These are phyloP conservation scores for Colistium nudipinnis DNA, from an alignment of 2,113 vertebrate species.

Conservation along the genomic window DNA sequence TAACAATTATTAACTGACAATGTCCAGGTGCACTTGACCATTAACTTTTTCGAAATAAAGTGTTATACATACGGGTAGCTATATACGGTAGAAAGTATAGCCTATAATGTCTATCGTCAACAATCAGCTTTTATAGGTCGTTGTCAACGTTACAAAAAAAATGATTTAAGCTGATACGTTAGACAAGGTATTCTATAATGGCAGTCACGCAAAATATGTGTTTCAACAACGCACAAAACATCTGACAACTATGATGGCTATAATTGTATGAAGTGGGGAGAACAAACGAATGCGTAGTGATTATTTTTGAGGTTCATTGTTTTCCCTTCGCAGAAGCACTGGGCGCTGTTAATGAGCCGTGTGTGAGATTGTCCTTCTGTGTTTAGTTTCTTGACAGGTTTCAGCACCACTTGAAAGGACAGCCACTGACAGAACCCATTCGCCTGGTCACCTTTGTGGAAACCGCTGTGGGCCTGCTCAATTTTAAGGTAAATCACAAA, in stretches of 20 bases:
- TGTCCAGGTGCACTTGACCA: too few species aligned
- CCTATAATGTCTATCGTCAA: too few species aligned
- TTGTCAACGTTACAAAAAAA: too few species aligned
- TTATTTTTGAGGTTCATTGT: constrained; percentile 45
- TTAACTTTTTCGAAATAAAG: too few species aligned
- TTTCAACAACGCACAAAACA: not conserved
- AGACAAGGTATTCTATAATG: too few species aligned
- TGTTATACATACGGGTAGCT: too few species aligned
- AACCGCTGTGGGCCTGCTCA: constrained; percentile 95
- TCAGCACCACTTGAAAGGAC: constrained; percentile 88
- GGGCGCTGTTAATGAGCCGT: constrained; percentile 63
- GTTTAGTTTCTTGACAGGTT: constrained; percentile 98
- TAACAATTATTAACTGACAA: too few species aligned
- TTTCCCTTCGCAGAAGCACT: constrained; percentile 41
- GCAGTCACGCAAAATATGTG: not conserved
- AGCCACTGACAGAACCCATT: constrained; percentile 89
- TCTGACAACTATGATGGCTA: not conserved
- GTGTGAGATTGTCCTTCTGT: constrained; percentile 57
- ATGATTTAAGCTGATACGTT: too few species aligned
- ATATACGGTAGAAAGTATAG: too few species aligned
- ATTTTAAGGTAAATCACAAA: constrained; percentile 94
- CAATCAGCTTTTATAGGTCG: too few species aligned
- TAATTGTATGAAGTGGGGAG: not conserved
- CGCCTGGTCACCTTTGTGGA: constrained; percentile 99
- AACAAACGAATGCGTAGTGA: constrained; percentile 46